Percentiles rank a stretch among this genome's conserved stretches.
Conservation (phyloP, 2,113 vertebrate species). For the Montifringilla adamsi region DNA sequence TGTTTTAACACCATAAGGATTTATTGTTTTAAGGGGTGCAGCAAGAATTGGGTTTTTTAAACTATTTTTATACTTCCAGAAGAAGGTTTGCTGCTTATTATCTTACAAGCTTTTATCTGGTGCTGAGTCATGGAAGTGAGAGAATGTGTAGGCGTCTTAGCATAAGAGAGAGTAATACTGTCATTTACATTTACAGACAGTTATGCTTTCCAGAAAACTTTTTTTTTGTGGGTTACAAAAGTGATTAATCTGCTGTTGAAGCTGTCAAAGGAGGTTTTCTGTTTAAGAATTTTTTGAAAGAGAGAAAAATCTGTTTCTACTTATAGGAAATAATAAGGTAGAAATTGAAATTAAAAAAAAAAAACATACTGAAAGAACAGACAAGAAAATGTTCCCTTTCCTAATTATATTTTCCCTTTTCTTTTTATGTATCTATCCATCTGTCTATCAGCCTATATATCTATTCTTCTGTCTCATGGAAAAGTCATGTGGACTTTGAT, state of each 20-base stretch:
- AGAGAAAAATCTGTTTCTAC: conserved; percentile 58
- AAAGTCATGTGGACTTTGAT: neutral
- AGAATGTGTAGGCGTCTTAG: conserved; percentile 75
- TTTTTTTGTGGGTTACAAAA: conserved; percentile 70
- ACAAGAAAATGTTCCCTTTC: conserved; percentile 34
- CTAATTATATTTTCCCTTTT: conserved; percentile 28
- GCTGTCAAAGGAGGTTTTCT: conserved; percentile 70
- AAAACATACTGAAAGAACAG: neutral
- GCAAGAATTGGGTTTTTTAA: neutral
- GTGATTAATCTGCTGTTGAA: conserved; percentile 75
- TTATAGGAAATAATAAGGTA: conserved; percentile 62
- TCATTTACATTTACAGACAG: conserved; percentile 75
- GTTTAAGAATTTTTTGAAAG: conserved; percentile 58
- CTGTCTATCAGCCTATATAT: conserved; percentile 17
- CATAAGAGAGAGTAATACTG: conserved; percentile 73
- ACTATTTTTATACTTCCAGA: conserved; percentile 37
- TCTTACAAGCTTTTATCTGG: conserved; percentile 64
- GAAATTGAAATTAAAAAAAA: neutral
- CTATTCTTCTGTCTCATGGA: neutral
- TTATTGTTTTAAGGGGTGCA: neutral
- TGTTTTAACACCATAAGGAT: neutral
- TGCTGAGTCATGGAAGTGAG: conserved; percentile 79
- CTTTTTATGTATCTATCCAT: conserved; percentile 36
- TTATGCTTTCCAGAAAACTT: conserved; percentile 82
- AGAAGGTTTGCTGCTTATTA: conserved; percentile 67